A percentile compares a stretch with the other conserved stretches of the same genome.
These are phyloP conservation scores for Dendrolimus houi DNA, from an alignment of 2,888 invertebrate genomes.

Conservation along the genomic window DNA sequence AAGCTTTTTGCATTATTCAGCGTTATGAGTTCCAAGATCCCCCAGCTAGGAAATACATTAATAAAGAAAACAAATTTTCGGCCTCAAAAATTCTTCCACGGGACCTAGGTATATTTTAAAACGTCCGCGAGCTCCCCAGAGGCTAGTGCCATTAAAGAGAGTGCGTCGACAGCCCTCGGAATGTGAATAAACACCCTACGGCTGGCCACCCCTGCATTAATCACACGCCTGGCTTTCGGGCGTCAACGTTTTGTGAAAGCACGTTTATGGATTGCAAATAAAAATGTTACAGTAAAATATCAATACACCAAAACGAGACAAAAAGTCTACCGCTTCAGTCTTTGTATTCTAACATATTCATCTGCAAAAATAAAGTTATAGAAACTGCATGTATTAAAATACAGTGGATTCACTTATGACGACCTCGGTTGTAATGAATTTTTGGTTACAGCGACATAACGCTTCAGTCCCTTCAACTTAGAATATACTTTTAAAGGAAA, in stretches of 20 bases:
- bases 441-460: too few species aligned
- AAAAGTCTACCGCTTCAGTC: too few species aligned
- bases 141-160: conserved; percentile 26
- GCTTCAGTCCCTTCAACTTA: too few species aligned
- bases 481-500: too few species aligned
- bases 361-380: too few species aligned
- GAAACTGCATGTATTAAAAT: too few species aligned
- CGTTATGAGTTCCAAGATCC: too few species aligned
- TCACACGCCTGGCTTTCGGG: conserved; percentile 12
- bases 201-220: conserved; percentile 24
- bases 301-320: too few species aligned
- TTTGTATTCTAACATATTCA: too few species aligned
- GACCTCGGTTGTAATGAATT: too few species aligned
- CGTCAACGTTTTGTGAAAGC: not conserved
- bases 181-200: conserved; percentile 24
- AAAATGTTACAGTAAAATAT: conserved; percentile 4
- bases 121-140: conserved; percentile 19
- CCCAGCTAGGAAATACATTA: not conserved
- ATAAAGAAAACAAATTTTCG: conserved; percentile 3
- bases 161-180: conserved; percentile 17
- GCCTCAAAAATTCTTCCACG: not conserved
- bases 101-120: conserved; percentile 17
- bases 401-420: too few species aligned
- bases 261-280: not conserved
- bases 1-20: too few species aligned